Evolutionary conservation across 2,888 invertebrate genomes (phyloP).

Genomic region (Rhyacophila evoluta): DNA sequence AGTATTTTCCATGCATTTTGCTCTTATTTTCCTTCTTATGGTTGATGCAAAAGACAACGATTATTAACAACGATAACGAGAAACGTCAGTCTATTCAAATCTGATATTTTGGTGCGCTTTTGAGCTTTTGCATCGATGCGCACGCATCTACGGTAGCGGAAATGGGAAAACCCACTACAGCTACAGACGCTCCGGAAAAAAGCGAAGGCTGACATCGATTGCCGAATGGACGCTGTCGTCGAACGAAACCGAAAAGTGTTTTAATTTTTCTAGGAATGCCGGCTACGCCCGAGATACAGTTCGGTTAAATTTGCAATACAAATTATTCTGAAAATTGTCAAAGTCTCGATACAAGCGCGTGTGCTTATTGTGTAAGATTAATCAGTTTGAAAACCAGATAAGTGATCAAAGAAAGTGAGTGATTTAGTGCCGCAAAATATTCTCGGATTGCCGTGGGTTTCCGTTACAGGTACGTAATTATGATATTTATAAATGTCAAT

Average conservation of each 20-base stretch:
- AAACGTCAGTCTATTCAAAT: neutral
- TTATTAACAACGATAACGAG: too few species aligned
- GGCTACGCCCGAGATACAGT: conserved; percentile 28
- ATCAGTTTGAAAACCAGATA: conserved; percentile 20
- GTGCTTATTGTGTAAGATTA: conserved; percentile 23
- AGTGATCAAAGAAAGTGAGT: conserved; percentile 28
- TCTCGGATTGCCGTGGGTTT: conserved; percentile 31
- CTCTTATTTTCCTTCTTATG: too few species aligned
- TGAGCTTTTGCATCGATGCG: conserved; percentile 34
- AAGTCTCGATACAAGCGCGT: neutral
- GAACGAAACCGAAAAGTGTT: conserved; percentile 42
- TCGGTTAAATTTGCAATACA: conserved; percentile 22
- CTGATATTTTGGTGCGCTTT: conserved; percentile 10
- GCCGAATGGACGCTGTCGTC: conserved; percentile 40
- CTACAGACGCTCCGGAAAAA: conserved; percentile 37
- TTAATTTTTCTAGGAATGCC: conserved; percentile 30
- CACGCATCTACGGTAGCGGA: conserved; percentile 43
- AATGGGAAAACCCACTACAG: conserved; percentile 44
- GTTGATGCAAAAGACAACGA: too few species aligned
- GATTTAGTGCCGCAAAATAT: conserved; percentile 32
- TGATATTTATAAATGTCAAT: neutral
- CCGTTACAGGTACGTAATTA: conserved; percentile 28
- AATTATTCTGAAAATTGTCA: conserved; percentile 17
- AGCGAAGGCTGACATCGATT: conserved; percentile 45
- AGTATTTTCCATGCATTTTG: too few species aligned